These are phyloP conservation scores for Sebastes minor DNA, from an alignment of 2,797 vertebrate genomes.

Conservation along the genomic window DNA sequence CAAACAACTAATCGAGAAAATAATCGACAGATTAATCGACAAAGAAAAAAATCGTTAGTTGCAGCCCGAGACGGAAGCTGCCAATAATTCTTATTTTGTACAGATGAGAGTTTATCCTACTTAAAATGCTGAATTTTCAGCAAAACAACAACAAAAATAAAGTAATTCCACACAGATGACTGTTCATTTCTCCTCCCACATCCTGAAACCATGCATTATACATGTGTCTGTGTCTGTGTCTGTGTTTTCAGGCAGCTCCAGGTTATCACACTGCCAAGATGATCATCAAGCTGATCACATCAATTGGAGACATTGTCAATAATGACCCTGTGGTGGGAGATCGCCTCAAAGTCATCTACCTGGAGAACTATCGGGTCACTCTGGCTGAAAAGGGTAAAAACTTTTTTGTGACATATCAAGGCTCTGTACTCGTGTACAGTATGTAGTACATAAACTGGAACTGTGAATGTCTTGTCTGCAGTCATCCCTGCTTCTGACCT, in stretches of 20 bases:
- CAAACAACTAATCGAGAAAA: too few species aligned
- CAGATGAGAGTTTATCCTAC: not conserved
- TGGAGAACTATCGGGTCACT: conserved; percentile 93
- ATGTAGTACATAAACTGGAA: not conserved
- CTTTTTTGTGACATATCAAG: not conserved
- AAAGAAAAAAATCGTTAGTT: too few species aligned
- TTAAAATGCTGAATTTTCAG: not conserved
- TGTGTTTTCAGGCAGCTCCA: conserved; percentile 85
- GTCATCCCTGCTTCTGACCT: conserved; percentile 90
- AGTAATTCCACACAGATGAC: not conserved
- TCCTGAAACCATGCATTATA: not conserved
- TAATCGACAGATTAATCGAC: rapidly evolving
- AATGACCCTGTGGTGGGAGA: conserved; percentile 89
- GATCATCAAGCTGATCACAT: conserved; percentile 92
- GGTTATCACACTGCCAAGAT: conserved; percentile 95
- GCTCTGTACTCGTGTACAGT: not conserved
- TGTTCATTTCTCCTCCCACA: not conserved
- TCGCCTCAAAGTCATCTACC: conserved; percentile 90
- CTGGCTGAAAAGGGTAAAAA: conserved; percentile 90
- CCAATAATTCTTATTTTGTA: not conserved
- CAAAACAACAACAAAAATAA: not conserved
- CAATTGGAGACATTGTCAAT: conserved; percentile 90
- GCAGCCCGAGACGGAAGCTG: too few species aligned
- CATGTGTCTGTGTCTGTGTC: not conserved
- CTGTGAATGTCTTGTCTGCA: conserved; percentile 39